Percentiles rank a stretch among this genome's conserved stretches.
Conservation (phyloP, 2,113 vertebrate species). For the Ictalurus punctatus region DNA sequence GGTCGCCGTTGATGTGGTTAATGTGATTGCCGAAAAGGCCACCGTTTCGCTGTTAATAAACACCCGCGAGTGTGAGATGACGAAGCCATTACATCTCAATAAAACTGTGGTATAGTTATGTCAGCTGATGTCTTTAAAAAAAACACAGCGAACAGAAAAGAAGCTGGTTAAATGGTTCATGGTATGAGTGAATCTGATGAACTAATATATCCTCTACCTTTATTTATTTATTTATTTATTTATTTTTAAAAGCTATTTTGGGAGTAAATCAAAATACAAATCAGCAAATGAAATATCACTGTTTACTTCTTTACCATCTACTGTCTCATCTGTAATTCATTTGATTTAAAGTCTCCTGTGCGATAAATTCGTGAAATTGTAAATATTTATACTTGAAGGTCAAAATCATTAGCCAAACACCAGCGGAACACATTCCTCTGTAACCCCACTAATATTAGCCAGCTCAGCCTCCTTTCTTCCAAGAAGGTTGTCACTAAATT, state of each 20-base stretch:
- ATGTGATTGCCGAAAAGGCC: slow-evolving; percentile 96
- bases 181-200: slow-evolving; percentile 65
- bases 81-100: slow-evolving; percentile 8
- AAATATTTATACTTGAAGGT: neutral
- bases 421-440: neutral
- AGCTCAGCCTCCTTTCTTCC: neutral
- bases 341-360: neutral
- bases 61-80: slow-evolving; percentile 58
- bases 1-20: slow-evolving; percentile 89
- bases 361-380: neutral
- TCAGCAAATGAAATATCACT: neutral
- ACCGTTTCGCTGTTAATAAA: slow-evolving; percentile 89
- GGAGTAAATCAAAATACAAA: neutral
- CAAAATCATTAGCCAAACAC: neutral
- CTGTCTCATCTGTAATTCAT: neutral
- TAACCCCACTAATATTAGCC: neutral
- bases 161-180: slow-evolving; percentile 68
- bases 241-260: neutral
- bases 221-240: neutral
- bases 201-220: slow-evolving; percentile 43
- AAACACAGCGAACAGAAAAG: slow-evolving; percentile 64
- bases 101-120: slow-evolving; percentile 19
- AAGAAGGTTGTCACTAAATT: neutral
- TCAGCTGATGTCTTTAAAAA: slow-evolving; percentile 30
- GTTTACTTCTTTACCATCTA: neutral